Percentiles rank a stretch among this genome's conserved stretches.
phyloP scores from a whole-genome alignment of 2,797 vertebrate species.

The Centroberyx gerrardi region DNA sequence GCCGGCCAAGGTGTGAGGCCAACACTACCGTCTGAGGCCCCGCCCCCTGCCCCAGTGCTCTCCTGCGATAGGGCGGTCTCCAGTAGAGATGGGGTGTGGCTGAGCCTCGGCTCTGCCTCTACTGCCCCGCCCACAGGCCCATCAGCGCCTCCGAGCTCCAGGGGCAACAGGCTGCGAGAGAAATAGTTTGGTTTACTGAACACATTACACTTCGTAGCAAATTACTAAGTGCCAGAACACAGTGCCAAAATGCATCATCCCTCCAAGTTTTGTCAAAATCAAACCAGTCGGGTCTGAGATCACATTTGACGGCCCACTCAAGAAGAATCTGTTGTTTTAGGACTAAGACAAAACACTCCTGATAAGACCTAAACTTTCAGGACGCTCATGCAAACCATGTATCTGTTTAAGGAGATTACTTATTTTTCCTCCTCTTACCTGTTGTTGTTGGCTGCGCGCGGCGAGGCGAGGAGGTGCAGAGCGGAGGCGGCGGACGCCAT shows the following conservation, averaged over 20 bases:
- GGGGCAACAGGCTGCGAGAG: constrained; percentile 83
- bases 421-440: constrained; percentile 70
- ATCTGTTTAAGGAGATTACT: not conserved
- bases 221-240: not conserved
- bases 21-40: constrained; percentile 80
- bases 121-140: constrained; percentile 49
- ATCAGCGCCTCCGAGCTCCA: constrained; percentile 87
- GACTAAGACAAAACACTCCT: not conserved
- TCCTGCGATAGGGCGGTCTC: constrained; percentile 94
- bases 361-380: not conserved
- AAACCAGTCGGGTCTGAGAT: too few species aligned
- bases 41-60: constrained; percentile 73
- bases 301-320: too few species aligned
- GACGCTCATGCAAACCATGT: too few species aligned
- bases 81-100: constrained; percentile 90
- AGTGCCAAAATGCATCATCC: too few species aligned
- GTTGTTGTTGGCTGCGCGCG: constrained; percentile 79
- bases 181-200: not conserved
- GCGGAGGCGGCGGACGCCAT: constrained; percentile 97
- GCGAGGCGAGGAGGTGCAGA: constrained; percentile 92
- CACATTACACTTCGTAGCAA: not conserved
- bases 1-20: constrained; percentile 94
- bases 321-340: not conserved
- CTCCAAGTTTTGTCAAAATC: too few species aligned
- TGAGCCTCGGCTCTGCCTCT: constrained; percentile 87